Evolutionary conservation across 2,888 invertebrate genomes (phyloP).

Genomic region (Tenthredo distinguenda): DNA sequence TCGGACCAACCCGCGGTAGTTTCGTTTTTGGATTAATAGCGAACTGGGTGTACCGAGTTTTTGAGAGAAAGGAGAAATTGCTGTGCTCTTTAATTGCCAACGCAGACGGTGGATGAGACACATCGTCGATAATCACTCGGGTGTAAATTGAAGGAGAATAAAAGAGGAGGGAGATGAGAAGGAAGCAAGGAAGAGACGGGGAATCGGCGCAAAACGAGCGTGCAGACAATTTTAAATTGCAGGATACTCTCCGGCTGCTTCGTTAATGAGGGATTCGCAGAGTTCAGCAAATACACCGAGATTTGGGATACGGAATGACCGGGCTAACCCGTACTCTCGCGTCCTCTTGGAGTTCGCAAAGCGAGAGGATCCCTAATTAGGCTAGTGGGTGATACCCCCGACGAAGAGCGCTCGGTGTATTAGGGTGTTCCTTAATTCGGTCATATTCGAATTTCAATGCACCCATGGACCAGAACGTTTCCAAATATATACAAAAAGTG

Average conservation of each 20-base stretch:
- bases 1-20: background rate
- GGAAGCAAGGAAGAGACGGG: background rate
- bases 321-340: constrained; percentile 1
- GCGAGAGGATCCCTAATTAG: constrained; percentile 10
- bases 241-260: background rate
- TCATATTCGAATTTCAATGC: background rate
- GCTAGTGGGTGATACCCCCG: background rate
- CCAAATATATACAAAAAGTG: no score
- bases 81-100: background rate
- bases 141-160: background rate
- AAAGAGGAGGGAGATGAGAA: background rate
- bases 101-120: background rate
- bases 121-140: background rate
- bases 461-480: no score
- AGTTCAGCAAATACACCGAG: background rate
- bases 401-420: background rate
- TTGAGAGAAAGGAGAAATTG: background rate
- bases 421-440: background rate
- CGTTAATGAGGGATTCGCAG: background rate
- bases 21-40: background rate
- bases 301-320: background rate
- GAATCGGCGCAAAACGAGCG: background rate
- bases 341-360: constrained; percentile 16
- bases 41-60: background rate
- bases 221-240: background rate